Conservation (phyloP, 2,888 invertebrate species). For the Heterodera filipjevi region DNA sequence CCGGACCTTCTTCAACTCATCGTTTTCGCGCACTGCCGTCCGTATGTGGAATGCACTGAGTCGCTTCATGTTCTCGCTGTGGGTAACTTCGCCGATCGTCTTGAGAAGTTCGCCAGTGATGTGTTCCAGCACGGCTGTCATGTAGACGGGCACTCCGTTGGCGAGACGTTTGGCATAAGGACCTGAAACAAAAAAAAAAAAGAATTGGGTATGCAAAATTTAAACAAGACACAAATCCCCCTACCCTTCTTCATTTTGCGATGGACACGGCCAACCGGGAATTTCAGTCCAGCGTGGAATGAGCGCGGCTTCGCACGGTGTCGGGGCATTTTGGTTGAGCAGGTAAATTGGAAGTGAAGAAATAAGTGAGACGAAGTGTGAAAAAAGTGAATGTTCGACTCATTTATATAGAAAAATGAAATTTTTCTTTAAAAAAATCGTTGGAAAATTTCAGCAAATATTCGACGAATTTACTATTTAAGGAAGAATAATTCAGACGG, state of each 20-base stretch:
- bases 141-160: neutral
- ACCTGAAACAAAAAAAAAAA: no score
- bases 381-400: no score
- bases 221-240: no score
- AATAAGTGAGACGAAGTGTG: no score
- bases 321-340: neutral
- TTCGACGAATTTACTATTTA: no score
- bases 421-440: no score
- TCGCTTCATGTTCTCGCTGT: neutral
- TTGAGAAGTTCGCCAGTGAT: neutral
- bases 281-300: neutral
- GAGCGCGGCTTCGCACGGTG: neutral
- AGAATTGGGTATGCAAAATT: no score
- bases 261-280: neutral
- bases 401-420: no score
- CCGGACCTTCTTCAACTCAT: neutral
- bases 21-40: neutral
- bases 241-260: neutral
- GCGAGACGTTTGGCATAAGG: neutral
- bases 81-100: neutral
- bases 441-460: no score
- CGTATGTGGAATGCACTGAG: neutral
- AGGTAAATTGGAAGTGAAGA: no score
- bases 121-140: neutral
- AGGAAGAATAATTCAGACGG: no score